phyloP scores from a whole-genome alignment of 2,797 vertebrate species.

The Cirrhinus molitorella region DNA sequence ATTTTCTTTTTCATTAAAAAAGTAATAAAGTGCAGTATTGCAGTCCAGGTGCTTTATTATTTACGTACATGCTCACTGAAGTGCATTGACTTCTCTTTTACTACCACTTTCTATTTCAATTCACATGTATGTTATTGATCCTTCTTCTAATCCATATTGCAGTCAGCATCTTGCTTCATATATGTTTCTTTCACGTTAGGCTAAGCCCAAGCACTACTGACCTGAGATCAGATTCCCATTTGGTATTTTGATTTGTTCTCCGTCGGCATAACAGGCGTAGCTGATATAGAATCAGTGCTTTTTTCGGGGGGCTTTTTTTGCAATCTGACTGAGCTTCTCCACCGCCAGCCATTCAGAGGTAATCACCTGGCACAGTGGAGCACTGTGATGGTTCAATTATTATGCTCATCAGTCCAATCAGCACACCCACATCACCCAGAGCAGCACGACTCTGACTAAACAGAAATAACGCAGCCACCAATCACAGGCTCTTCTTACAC shows the following conservation, averaged over 20 bases:
- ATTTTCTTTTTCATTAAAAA: not conserved
- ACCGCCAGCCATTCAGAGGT: slow-evolving; percentile 61
- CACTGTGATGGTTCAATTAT: slow-evolving; percentile 81
- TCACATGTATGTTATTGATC: slow-evolving; percentile 59
- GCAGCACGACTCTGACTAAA: slow-evolving; percentile 64
- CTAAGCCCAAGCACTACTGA: slow-evolving; percentile 26
- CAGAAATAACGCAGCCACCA: slow-evolving; percentile 70
- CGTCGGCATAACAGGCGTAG: slow-evolving; percentile 55
- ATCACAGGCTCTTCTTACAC: slow-evolving; percentile 74
- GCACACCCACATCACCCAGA: slow-evolving; percentile 60
- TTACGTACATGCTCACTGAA: slow-evolving; percentile 58
- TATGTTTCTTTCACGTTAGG: slow-evolving; percentile 54
- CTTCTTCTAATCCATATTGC: slow-evolving; percentile 67
- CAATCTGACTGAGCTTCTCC: slow-evolving; percentile 45
- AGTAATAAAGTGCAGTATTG: not conserved
- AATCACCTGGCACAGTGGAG: slow-evolving; percentile 71
- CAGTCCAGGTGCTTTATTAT: not conserved
- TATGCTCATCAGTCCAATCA: slow-evolving; percentile 81
- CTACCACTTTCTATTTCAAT: slow-evolving; percentile 67
- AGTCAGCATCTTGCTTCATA: slow-evolving; percentile 63
- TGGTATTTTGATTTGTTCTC: slow-evolving; percentile 40
- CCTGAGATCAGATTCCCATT: slow-evolving; percentile 44
- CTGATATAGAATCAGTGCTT: slow-evolving; percentile 51
- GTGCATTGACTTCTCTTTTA: slow-evolving; percentile 5
- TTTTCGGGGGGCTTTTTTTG: slow-evolving; percentile 56